Evolutionary conservation across 2,888 invertebrate genomes (phyloP).

Genomic region (Mesorhabditis sp.): DNA sequence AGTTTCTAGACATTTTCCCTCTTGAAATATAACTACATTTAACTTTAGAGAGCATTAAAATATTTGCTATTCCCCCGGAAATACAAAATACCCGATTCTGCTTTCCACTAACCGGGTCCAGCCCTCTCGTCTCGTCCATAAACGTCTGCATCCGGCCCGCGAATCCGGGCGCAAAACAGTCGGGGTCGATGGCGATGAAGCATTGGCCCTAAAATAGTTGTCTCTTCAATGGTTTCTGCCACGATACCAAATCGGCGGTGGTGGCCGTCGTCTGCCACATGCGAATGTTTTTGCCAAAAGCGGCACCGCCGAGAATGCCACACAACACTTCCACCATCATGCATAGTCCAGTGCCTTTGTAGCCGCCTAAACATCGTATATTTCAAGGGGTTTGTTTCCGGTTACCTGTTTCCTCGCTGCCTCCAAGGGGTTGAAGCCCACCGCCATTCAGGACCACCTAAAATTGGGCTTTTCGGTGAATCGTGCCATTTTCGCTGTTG

Average conservation of each 20-base stretch:
- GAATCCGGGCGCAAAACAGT: slow-evolving; percentile 57
- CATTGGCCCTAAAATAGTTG: slow-evolving; percentile 52
- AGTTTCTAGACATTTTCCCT: too few species aligned
- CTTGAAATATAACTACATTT: too few species aligned
- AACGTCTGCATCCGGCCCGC: slow-evolving; percentile 47
- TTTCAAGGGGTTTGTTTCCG: slow-evolving; percentile 69
- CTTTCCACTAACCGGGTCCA: slow-evolving; percentile 36
- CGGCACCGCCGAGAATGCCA: slow-evolving; percentile 72
- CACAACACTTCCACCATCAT: slow-evolving; percentile 82
- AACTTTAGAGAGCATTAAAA: too few species aligned
- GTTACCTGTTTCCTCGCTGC: slow-evolving; percentile 60
- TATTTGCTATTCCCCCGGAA: too few species aligned
- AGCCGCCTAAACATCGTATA: slow-evolving; percentile 64
- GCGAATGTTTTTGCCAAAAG: slow-evolving; percentile 75
- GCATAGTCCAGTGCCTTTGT: slow-evolving; percentile 82
- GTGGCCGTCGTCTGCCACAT: slow-evolving; percentile 71
- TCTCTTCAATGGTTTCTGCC: not conserved
- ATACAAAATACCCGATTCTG: too few species aligned
- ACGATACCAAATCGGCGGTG: slow-evolving; percentile 65
- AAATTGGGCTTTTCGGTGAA: not conserved
- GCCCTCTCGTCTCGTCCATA: slow-evolving; percentile 49
- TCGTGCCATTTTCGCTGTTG: not conserved
- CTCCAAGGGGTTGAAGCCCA: slow-evolving; percentile 62
- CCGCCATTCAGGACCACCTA: slow-evolving; percentile 56
- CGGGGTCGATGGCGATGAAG: slow-evolving; percentile 57